Evolutionary conservation across 2,888 invertebrate genomes (phyloP).

Genomic region (Aporophyla nigra): DNA sequence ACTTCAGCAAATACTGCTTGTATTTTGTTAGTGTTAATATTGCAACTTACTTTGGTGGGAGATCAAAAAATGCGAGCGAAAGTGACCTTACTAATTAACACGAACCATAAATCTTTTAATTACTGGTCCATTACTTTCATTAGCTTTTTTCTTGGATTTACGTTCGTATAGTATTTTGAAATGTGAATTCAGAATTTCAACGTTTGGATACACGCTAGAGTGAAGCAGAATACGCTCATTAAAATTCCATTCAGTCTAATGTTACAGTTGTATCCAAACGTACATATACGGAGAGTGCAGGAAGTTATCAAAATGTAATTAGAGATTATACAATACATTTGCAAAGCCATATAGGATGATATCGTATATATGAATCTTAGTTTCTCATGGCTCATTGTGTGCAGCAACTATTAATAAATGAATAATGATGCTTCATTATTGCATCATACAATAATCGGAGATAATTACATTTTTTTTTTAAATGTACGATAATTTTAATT

Average conservation of each 20-base stretch:
- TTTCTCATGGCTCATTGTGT: constrained; percentile 14
- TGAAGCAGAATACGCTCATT: constrained; percentile 63
- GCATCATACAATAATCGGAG: constrained; percentile 1
- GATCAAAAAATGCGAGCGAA: constrained; percentile 21
- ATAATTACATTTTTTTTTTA: no score
- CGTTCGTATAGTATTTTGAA: constrained; percentile 16
- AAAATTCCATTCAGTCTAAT: constrained; percentile 67
- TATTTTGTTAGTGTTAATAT: constrained; percentile 46
- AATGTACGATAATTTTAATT: no score
- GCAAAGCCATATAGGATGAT: constrained; percentile 30
- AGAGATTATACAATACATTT: constrained; percentile 52
- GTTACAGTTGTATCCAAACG: constrained; percentile 56
- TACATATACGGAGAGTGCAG: constrained; percentile 39
- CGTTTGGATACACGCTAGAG: constrained; percentile 47
- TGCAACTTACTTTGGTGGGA: constrained; percentile 3
- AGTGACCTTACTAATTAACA: constrained; percentile 40
- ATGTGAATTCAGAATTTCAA: constrained; percentile 34
- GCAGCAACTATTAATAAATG: background rate
- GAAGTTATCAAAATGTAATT: constrained; percentile 71
- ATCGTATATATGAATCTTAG: constrained; percentile 51
- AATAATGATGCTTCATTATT: constrained; percentile 32
- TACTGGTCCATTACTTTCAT: constrained; percentile 9
- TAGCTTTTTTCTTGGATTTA: constrained; percentile 26
- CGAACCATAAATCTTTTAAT: background rate
- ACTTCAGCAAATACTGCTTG: constrained; percentile 58